Percentiles rank a stretch among this genome's conserved stretches.
Conservation (phyloP, 2,113 vertebrate species). For the Cyprinus carpio region DNA sequence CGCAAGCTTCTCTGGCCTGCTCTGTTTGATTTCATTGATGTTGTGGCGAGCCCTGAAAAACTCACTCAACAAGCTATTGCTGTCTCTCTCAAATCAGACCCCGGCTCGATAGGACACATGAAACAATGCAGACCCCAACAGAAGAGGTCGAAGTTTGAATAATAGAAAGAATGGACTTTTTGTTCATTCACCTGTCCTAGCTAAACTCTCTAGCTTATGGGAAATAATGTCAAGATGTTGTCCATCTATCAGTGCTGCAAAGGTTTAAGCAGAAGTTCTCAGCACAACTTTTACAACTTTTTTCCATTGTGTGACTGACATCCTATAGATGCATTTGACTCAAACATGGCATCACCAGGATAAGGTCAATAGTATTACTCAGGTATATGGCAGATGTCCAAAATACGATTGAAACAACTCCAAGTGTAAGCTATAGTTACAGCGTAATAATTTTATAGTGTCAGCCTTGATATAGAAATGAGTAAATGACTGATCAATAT, state of each 20-base stretch:
- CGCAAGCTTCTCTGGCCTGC: background rate
- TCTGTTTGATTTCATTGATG: constrained; percentile 50
- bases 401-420: too few species aligned
- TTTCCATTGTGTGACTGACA: background rate
- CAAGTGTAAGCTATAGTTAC: background rate
- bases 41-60: constrained; percentile 41
- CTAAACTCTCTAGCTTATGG: background rate
- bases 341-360: too few species aligned
- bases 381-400: background rate
- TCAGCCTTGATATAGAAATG: background rate
- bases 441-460: background rate
- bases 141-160: constrained; percentile 69
- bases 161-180: constrained; percentile 39
- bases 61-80: constrained; percentile 65
- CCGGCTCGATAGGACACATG: constrained; percentile 72
- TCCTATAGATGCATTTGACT: too few species aligned
- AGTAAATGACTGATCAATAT: background rate
- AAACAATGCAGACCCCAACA: constrained; percentile 71
- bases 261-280: background rate
- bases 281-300: background rate
- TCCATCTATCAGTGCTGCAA: background rate
- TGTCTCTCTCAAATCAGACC: constrained; percentile 64
- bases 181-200: constrained; percentile 24
- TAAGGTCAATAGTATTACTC: background rate
- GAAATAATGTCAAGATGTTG: constrained; percentile 1